Conservation (phyloP, 2,888 invertebrate genomes). For the Heliconius erato region DNA sequence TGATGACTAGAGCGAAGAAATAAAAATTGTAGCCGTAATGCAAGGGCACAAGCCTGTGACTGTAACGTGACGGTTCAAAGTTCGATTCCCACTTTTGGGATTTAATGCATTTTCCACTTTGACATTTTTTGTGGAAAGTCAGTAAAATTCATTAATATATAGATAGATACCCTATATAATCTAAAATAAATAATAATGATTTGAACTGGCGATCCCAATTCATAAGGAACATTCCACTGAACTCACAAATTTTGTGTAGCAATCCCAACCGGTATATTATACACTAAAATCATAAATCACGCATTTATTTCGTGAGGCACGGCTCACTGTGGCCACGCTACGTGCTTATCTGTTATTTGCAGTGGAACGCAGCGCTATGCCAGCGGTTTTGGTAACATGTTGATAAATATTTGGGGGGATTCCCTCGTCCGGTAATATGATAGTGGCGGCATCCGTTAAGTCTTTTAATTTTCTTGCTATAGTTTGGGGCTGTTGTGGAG, state of each 20-base stretch:
- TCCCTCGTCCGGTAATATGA: conserved; percentile 42
- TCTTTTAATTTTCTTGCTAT: conserved; percentile 30
- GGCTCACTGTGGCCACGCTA: conserved; percentile 72
- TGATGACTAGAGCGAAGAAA: too few species aligned
- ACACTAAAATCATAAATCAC: conserved; percentile 81
- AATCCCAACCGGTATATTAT: conserved; percentile 54
- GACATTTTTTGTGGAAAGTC: too few species aligned
- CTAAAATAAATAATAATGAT: too few species aligned
- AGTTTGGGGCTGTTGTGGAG: background rate
- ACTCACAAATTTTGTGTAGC: background rate
- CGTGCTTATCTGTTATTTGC: conserved; percentile 84
- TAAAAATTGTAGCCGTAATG: too few species aligned
- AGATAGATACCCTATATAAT: too few species aligned
- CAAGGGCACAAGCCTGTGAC: too few species aligned
- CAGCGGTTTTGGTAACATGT: conserved; percentile 71
- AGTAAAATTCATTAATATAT: too few species aligned
- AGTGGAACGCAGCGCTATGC: conserved; percentile 67
- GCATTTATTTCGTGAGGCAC: conserved; percentile 80
- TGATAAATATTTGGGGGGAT: conserved; percentile 78
- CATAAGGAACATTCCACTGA: background rate
- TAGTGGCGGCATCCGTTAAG: conserved; percentile 29
- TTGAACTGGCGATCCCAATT: background rate
- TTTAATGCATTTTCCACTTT: background rate
- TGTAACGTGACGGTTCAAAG: too few species aligned
- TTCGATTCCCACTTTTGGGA: too few species aligned